phyloP scores from a whole-genome alignment of 2,113 vertebrate species.

The Melanotaenia duboulayi region DNA sequence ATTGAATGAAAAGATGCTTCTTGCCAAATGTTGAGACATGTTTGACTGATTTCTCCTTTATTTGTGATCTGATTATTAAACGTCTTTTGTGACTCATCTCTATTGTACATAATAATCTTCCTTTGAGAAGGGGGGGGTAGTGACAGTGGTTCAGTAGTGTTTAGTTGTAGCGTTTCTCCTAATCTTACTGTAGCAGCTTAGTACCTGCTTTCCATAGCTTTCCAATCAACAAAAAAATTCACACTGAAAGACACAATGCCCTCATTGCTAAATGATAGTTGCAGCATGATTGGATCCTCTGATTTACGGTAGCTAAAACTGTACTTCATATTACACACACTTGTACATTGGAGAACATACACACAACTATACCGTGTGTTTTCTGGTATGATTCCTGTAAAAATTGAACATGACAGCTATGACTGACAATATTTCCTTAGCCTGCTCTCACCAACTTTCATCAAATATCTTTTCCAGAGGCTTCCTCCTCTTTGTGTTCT shows the following conservation, averaged over 20 bases:
- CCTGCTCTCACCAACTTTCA: slow-evolving; percentile 23
- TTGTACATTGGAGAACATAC: not conserved
- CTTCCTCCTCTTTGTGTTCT: slow-evolving; percentile 30
- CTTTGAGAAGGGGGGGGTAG: slow-evolving; percentile 12
- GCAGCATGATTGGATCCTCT: slow-evolving; percentile 42
- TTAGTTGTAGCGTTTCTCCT: not conserved
- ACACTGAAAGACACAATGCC: slow-evolving; percentile 19
- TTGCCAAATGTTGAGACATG: slow-evolving; percentile 17
- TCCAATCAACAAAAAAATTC: slow-evolving; percentile 32
- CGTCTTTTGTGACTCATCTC: slow-evolving; percentile 34
- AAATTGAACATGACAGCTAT: slow-evolving; percentile 17
- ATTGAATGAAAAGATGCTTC: too few species aligned
- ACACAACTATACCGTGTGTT: not conserved
- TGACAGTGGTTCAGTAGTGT: too few species aligned
- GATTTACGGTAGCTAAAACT: slow-evolving; percentile 37
- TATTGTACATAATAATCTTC: slow-evolving; percentile 7
- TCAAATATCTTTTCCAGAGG: slow-evolving; percentile 14
- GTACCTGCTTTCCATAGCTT: slow-evolving; percentile 7
- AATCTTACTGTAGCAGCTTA: slow-evolving; percentile 9
- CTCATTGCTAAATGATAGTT: slow-evolving; percentile 37
- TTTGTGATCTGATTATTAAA: slow-evolving; percentile 31
- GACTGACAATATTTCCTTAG: slow-evolving; percentile 25
- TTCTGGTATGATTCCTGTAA: slow-evolving; percentile 1
- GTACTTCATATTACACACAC: slow-evolving; percentile 15
- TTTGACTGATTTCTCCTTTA: slow-evolving; percentile 21